Evolutionary conservation across 2,797 vertebrate species (phyloP), one percentile per base, ranked within the genome.

Genomic region (Crocidura indochinensis): DNA sequence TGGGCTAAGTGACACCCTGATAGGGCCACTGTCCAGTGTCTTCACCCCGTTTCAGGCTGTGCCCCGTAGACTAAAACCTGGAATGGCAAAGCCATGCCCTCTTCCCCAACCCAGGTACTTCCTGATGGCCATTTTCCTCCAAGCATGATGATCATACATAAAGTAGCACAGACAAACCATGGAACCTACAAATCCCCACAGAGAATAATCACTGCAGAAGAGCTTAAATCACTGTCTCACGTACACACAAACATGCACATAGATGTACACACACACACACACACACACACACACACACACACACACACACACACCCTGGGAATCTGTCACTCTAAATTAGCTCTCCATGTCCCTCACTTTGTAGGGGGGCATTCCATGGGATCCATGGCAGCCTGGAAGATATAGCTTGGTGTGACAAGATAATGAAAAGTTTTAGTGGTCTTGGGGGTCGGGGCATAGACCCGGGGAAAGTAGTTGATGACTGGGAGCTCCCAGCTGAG

Each of bases 101-200:
- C 67, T 44, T 10, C 17, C 68, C 15, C 8, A 22, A n/a, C 64
- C 73, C 38, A 1, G 2, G 38, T 44, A n/a, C 51, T 2, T 1
- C 8, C 12, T 24, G 64, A 19, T 31, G 31, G 26, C 4, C 0
- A 26, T n/a, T n/a, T 62, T 47, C 56, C 73, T 1, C 24, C 31
- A 75, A 68, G 19, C 38, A 78, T 75, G 6, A 2, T 7, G 9
- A 2, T 38, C 38, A 38, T 2, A 38, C 38, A 38, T 38, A 10
- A 6, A 19, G 24, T 1, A 6, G 8, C 76, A 44, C 0, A 7
- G 22, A 46, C 26, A 38, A 47, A 31, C 60, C 2, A 22, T 0
- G 46, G 83, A 46, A 4, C 8, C 46, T 0, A 2, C 3, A 10
- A 68, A 76, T 14, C 6, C 26, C 10, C 56, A 17, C 0, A 0